Conservation (phyloP, 2,113 vertebrate genomes). For the Oxyruncus cristatus region DNA sequence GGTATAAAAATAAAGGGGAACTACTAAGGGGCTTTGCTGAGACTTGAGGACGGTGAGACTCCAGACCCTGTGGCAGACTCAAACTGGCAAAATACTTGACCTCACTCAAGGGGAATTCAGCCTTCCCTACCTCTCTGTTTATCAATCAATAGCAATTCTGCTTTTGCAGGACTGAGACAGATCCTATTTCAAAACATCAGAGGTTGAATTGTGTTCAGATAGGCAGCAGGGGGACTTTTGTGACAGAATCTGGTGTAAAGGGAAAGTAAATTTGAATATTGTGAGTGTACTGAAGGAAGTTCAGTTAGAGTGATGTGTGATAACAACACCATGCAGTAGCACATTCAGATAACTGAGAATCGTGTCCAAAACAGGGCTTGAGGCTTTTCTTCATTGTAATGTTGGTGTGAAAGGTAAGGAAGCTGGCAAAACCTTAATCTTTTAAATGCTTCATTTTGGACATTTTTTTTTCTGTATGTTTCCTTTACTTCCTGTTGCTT, state of each 20-base stretch:
- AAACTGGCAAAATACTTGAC: neutral
- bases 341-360: neutral
- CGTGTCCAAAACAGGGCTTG: neutral
- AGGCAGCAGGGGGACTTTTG: neutral
- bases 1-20: neutral
- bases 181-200: neutral
- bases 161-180: neutral
- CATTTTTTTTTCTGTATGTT: accelerated
- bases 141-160: slow-evolving; percentile 16
- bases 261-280: neutral
- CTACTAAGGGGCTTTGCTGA: neutral
- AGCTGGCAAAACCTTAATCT: neutral
- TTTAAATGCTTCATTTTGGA: neutral
- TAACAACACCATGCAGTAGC: neutral
- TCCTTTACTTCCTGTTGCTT: neutral
- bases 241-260: neutral
- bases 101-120: neutral
- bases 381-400: neutral
- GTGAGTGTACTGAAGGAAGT: neutral
- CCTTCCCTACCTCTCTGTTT: neutral
- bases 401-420: neutral
- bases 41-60: neutral
- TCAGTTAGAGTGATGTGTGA: neutral
- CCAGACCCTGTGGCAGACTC: neutral
- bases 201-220: slow-evolving; percentile 10